Evolutionary conservation across 2,797 vertebrate genomes (phyloP).

Genomic region (Mionectes olivaceus): DNA sequence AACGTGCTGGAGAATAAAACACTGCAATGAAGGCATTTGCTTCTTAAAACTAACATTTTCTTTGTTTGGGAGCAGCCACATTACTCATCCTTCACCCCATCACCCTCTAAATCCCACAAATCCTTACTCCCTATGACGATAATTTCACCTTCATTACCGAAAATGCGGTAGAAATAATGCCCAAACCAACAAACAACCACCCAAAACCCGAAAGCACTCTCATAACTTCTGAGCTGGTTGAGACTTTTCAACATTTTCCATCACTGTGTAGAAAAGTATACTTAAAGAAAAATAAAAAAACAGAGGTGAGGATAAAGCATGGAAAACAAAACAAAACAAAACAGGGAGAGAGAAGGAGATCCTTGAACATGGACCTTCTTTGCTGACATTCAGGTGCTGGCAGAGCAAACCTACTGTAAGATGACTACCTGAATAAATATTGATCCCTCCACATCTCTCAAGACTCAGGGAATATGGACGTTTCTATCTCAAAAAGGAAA

Average conservation of each 20-base stretch:
- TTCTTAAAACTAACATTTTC: background rate
- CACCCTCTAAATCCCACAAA: background rate
- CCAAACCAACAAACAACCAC: background rate
- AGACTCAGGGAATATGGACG: background rate
- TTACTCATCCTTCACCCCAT: background rate
- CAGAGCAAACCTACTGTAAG: background rate
- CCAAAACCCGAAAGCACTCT: background rate
- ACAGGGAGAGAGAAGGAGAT: background rate
- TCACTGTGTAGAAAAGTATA: background rate
- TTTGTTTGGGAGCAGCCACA: background rate
- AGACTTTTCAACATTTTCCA: background rate
- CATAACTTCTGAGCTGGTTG: background rate
- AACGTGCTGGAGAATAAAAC: fast-evolving
- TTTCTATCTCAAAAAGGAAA: background rate
- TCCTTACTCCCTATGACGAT: background rate
- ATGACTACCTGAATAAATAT: background rate
- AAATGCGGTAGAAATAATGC: background rate
- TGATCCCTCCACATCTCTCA: background rate
- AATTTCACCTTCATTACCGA: fast-evolving
- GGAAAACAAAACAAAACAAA: background rate
- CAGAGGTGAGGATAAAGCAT: background rate
- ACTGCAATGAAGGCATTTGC: fast-evolving
- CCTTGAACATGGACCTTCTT: background rate
- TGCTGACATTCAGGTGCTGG: background rate
- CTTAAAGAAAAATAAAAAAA: background rate